Evolutionary conservation across 2,797 vertebrate genomes (phyloP).

Genomic region (Lithobates pipiens): DNA sequence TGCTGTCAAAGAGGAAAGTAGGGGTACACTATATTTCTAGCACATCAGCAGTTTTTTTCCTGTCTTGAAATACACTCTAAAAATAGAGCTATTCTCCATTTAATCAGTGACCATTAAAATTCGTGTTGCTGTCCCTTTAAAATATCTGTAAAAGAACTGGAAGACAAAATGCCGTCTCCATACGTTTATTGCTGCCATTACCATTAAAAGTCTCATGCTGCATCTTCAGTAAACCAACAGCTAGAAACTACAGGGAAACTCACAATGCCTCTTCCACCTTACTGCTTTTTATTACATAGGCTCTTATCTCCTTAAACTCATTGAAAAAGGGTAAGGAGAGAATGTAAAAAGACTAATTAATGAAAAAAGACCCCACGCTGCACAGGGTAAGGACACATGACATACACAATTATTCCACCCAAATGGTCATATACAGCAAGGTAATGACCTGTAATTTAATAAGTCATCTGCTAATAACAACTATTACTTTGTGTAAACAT

Average conservation of each 20-base stretch:
- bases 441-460: too few species aligned
- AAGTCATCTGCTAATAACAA: too few species aligned
- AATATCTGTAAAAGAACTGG: constrained; percentile 1
- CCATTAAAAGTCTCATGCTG: constrained; percentile 58
- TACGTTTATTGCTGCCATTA: constrained; percentile 36
- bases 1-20: too few species aligned
- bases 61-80: too few species aligned
- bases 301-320: constrained; percentile 53
- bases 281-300: constrained; percentile 57
- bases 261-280: constrained; percentile 52
- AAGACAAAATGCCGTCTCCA: not conserved
- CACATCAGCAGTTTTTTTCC: too few species aligned
- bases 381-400: constrained; percentile 31
- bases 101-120: not conserved
- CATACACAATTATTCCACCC: not conserved
- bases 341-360: constrained; percentile 60
- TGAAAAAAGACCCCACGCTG: constrained; percentile 45
- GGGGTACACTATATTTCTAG: too few species aligned
- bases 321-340: constrained; percentile 57
- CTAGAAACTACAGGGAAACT: constrained; percentile 58
- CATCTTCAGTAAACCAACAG: constrained; percentile 52
- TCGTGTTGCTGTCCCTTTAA: not conserved
- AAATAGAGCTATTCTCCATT: not conserved
- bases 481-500: too few species aligned
- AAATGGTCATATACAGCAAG: not conserved